Percentiles rank a stretch among this genome's conserved stretches.
These are phyloP conservation scores for Unio pictorum DNA, from an alignment of 2,888 invertebrate genomes.

Conservation along the genomic window DNA sequence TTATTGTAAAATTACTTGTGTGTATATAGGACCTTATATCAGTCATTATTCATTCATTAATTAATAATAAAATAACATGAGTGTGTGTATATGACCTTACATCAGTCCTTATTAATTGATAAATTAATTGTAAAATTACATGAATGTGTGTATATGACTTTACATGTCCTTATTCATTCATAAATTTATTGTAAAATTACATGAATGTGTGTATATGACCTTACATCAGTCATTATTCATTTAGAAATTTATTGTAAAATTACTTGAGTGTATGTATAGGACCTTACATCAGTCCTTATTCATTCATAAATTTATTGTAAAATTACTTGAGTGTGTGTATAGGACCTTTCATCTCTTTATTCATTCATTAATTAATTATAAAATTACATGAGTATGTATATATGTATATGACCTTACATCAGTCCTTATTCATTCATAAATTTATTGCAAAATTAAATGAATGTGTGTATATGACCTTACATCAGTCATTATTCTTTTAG, in stretches of 20 bases:
- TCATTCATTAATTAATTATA: no score
- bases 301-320: not conserved
- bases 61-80: slow-evolving; percentile 2
- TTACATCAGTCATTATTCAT: no score
- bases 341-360: not conserved
- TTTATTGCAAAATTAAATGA: slow-evolving; percentile 1
- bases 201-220: no score
- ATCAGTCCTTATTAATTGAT: not conserved
- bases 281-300: no score
- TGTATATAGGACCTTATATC: no score
- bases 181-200: no score
- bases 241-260: not conserved
- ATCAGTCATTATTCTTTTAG: not conserved
- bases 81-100: not conserved
- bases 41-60: no score
- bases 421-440: no score
- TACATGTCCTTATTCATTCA: no score
- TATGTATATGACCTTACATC: no score
- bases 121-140: slow-evolving; percentile 4
- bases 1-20: no score
- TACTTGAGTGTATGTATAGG: not conserved
- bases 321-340: slow-evolving; percentile 3
- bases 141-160: not conserved
- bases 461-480: not conserved
- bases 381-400: no score